phyloP scores from a whole-genome alignment of 2,113 vertebrate species.

The Periophthalmus modestus region DNA sequence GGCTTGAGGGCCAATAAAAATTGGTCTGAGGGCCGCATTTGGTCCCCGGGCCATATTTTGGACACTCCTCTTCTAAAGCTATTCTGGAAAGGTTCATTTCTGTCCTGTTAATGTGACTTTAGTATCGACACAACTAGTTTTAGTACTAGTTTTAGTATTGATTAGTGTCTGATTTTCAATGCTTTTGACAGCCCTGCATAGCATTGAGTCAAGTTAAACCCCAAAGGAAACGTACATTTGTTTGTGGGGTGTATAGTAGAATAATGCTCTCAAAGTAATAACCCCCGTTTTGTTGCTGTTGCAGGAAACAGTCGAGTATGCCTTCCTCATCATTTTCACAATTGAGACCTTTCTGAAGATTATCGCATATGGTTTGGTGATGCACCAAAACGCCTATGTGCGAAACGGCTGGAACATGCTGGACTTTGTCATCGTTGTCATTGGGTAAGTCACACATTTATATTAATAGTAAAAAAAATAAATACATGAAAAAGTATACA shows the following conservation, averaged over 20 bases:
- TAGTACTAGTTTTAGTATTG: too few relatives aligned
- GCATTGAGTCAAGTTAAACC: background rate
- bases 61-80: too few relatives aligned
- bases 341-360: conserved; percentile 99
- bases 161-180: too few relatives aligned
- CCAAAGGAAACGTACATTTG: background rate
- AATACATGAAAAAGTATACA: background rate
- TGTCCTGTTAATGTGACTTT: too few relatives aligned
- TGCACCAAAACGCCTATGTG: conserved; percentile 97
- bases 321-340: conserved; percentile 99
- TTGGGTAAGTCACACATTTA: conserved; percentile 86
- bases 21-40: too few relatives aligned
- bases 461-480: background rate
- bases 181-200: too few relatives aligned
- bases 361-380: conserved; percentile 97
- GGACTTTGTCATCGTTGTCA: conserved; percentile 99
- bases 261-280: background rate
- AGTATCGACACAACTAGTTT: too few relatives aligned
- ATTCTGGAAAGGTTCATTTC: too few relatives aligned
- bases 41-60: too few relatives aligned
- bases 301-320: conserved; percentile 99
- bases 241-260: background rate
- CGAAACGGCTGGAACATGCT: conserved; percentile 99
- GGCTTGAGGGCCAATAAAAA: too few relatives aligned
- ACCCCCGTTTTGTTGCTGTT: conserved; percentile 29